Percentiles rank a stretch among this genome's conserved stretches.
These are phyloP conservation scores for Forbesichthys agassizii DNA, from an alignment of 2,113 vertebrate genomes.

Conservation along the genomic window DNA sequence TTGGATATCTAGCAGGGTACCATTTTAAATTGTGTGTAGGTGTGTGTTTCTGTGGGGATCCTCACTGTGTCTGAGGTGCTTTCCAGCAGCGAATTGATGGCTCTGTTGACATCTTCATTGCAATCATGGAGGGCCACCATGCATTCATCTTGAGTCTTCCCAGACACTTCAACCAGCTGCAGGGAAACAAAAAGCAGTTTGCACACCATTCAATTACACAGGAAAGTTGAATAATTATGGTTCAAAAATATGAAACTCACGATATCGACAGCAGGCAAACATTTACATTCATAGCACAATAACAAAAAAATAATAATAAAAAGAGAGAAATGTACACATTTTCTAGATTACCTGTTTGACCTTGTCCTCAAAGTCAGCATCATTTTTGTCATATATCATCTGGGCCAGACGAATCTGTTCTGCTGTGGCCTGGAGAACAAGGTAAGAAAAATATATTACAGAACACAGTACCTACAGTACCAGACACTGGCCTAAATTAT, in stretches of 20 bases:
- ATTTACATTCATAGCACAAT: neutral
- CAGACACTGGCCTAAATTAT: neutral
- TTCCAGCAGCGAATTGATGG: conserved; percentile 94
- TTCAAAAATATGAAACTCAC: neutral
- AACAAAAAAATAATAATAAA: neutral
- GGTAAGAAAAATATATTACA: conserved; percentile 22
- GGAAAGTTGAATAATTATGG: no score
- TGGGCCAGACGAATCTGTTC: conserved; percentile 98
- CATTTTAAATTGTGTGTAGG: neutral
- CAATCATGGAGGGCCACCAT: conserved; percentile 94
- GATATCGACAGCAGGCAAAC: neutral
- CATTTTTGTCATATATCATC: conserved; percentile 96
- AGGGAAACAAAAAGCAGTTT: conserved; percentile 8
- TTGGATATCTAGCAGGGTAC: no score
- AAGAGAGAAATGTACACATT: neutral
- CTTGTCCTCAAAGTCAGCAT: conserved; percentile 95
- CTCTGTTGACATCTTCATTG: conserved; percentile 93
- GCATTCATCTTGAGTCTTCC: conserved; percentile 93
- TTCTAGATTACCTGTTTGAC: conserved; percentile 86
- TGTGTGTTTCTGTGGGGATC: neutral
- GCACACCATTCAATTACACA: neutral
- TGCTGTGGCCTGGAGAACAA: conserved; percentile 88
- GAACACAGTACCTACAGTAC: neutral
- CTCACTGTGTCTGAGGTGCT: conserved; percentile 87
- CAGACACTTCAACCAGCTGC: conserved; percentile 96